A percentile compares a stretch with the other conserved stretches of the same genome.
Conservation (phyloP, 2,797 vertebrate genomes). For the Helostoma temminkii region DNA sequence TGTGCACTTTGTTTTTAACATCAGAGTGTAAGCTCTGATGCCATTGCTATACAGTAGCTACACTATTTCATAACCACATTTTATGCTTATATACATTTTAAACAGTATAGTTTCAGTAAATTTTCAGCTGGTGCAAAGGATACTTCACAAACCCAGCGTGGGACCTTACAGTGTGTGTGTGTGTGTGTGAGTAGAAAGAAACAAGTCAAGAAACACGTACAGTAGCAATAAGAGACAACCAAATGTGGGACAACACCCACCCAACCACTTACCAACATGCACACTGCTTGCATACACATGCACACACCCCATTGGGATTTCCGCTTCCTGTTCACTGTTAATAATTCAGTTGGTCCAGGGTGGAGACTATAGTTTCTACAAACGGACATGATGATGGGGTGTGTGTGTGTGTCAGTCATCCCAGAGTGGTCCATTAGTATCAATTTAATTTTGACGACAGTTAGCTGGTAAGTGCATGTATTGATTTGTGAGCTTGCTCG, state of each 20-base stretch:
- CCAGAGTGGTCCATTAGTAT: conserved; percentile 78
- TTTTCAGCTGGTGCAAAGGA: too few relatives aligned
- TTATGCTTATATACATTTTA: too few relatives aligned
- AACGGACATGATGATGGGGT: conserved; percentile 34
- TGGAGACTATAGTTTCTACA: conserved; percentile 61
- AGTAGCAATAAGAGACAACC: conserved; percentile 16
- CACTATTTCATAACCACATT: too few relatives aligned
- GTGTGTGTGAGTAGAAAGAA: too few relatives aligned
- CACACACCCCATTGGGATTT: conserved; percentile 61
- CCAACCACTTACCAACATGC: conserved; percentile 21
- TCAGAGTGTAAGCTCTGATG: too few relatives aligned
- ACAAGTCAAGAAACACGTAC: conserved; percentile 1
- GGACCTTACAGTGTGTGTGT: background rate
- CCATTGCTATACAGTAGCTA: too few relatives aligned
- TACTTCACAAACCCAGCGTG: too few relatives aligned
- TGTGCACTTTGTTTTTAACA: too few relatives aligned
- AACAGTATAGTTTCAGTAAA: too few relatives aligned
- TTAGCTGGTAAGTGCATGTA: conserved; percentile 77
- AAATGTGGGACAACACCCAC: conserved; percentile 47
- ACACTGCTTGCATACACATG: conserved; percentile 1
- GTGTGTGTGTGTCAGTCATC: conserved; percentile 39
- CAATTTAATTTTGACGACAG: conserved; percentile 65
- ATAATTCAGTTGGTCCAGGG: conserved; percentile 75
- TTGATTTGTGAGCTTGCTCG: conserved; percentile 74
- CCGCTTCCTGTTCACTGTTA: conserved; percentile 76